Evolutionary conservation across 64 coral and sea anemone genomes (phyloP), one percentile per base, ranked within the genome.

Genomic region (Anthopleura sola): DNA sequence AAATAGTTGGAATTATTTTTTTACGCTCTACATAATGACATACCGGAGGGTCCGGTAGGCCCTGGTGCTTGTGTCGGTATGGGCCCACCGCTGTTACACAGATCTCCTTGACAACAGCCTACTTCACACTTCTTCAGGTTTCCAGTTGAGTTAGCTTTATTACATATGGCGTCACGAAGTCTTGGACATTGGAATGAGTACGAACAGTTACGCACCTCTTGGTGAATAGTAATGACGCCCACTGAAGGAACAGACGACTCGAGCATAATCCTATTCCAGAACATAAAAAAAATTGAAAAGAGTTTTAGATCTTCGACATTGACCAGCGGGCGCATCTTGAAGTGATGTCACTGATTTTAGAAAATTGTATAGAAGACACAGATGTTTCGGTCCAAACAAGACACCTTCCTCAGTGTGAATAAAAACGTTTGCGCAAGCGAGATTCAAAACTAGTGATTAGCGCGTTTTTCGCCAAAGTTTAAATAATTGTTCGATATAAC

Each of bases 21-120:
- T n/a, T n/a, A n/a, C n/a, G n/a, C n/a, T n/a, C n/a, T n/a, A n/a
- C n/a, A n/a, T n/a, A 53, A 53, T 53, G 11, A 76, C 58, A 13
- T 77, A 77, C 75, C 75, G 5, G 75, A 77, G 75, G 75, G 75
- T 2, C 75, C 75, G 19, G 75, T 77, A 77, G 75, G 75, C 13
- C 33, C 6, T 37, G 16, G 75, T 37, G 75, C 36, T 24, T 37
- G 37, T 77, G 75, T 77, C 31, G 75, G 36, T 40, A 77, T 55
- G 37, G 80, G 80, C 18, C 80, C 51, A 11, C 80, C 80, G 20
- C 51, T 55, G 40, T 83, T 83, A 26, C 80, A 83, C 18, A 83
- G 48, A 34, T 83, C 80, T 50, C 48, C 80, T 50, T 83, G 17
- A 54, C 80, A 83, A 55, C 80, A 83, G 24, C 80, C 51, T 16